Base-by-base conservation (phyloP, 2,113 vertebrate species). In the Hassar affinis region DNA sequence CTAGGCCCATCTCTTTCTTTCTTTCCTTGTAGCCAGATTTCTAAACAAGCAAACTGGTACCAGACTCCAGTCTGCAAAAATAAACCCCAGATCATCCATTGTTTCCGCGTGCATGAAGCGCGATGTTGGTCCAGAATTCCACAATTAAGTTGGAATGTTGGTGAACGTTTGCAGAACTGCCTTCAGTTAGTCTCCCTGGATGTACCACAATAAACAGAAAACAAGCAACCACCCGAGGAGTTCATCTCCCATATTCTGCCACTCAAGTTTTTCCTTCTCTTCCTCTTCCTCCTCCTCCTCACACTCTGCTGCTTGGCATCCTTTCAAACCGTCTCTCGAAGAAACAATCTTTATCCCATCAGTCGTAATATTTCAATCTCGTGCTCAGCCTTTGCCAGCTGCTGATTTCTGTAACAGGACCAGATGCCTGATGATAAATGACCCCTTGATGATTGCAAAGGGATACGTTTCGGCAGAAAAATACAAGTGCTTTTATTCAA, bases 101-200 rank as follows among this genome's bases (percentile, higher is more conserved):
- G 92, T 93, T 93, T 85, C 79, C 81, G 82, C 66, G 80, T 85
- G 89, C 88, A 86, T 54, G 85, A 79, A 86, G 87, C 83, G 57
- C 86, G 86, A 89, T 88, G 88, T 92, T 92, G 88, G 87, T 90
- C 87, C 90, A 91, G 90, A 90, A 92, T 92, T 93, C 91, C 90
- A 92, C 91, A 93, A 94, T 95, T 92, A 92, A 89, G 87, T 64
- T 90, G 89, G 93, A 94, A 93, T 92, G 92, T 91, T 88, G 83
- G 92, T 90, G 87, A 89, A 85, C 88, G 90, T 93, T 92, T 91
- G 89, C 88, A 88, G 90, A 85, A 88, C 84, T 85, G 90, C 82
- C 85, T 88, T 86, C 86, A 84, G 51, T 84, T 86, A 10, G 86
- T 84, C 87, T 91, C 89, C 79, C 85, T 87, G 92, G 91, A 91